Percentiles rank a stretch among this genome's conserved stretches.
Conservation (phyloP, 2,888 invertebrate species). For the Andrena marginata region DNA sequence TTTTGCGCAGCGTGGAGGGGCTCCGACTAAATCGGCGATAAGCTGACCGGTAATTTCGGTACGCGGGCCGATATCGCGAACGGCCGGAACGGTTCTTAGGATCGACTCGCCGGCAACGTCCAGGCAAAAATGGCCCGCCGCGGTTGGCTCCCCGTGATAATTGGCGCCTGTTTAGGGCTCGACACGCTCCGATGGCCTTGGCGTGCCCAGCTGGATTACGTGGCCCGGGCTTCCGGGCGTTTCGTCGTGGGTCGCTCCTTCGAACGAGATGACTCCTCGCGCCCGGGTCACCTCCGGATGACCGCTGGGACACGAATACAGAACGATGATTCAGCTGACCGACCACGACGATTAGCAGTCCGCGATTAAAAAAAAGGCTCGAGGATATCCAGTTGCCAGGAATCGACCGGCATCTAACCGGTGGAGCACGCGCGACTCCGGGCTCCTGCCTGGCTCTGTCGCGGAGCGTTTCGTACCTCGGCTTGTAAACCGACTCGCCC, state of each 20-base stretch:
- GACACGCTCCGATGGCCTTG: slow-evolving; percentile 69
- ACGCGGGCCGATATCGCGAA: background rate
- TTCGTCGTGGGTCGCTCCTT: slow-evolving; percentile 58
- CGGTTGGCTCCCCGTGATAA: slow-evolving; percentile 52
- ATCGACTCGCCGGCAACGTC: background rate
- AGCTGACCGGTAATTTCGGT: slow-evolving; percentile 9
- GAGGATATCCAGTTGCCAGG: slow-evolving; percentile 44
- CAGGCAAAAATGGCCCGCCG: background rate
- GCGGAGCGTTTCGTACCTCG: background rate
- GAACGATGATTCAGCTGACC: slow-evolving; percentile 34
- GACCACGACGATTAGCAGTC: slow-evolving; percentile 14
- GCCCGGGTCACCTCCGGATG: slow-evolving; percentile 54
- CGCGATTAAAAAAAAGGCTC: slow-evolving; percentile 42
- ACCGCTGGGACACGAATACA: slow-evolving; percentile 36
- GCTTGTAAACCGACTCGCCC: background rate
- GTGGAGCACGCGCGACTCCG: background rate
- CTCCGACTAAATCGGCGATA: slow-evolving; percentile 15
- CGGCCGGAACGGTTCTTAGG: background rate
- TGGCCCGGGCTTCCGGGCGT: slow-evolving; percentile 71
- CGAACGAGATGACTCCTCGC: slow-evolving; percentile 25
- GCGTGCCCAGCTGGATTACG: slow-evolving; percentile 69
- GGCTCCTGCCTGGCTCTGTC: background rate
- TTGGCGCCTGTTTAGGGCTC: slow-evolving; percentile 50
- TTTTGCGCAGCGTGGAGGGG: slow-evolving; percentile 18
- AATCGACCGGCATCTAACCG: slow-evolving; percentile 18